Conservation (phyloP, 2,113 vertebrate genomes). For the Grammomys dolichurus region DNA sequence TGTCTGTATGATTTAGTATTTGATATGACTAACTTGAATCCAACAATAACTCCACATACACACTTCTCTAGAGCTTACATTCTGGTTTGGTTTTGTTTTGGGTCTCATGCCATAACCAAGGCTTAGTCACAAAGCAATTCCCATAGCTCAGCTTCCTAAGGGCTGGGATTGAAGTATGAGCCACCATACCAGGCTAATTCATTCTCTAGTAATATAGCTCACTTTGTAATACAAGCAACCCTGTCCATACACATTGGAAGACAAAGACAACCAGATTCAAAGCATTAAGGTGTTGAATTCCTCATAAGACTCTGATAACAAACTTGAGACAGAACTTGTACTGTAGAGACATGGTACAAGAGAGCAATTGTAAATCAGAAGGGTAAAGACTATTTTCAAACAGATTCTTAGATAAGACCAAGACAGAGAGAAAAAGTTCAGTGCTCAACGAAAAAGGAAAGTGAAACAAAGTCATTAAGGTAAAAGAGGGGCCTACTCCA, state of each 20-base stretch:
- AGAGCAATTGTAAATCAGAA: neutral
- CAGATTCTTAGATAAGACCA: neutral
- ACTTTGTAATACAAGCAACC: neutral
- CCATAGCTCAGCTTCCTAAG: neutral
- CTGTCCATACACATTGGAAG: neutral
- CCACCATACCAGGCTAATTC: neutral
- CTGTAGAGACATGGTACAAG: neutral
- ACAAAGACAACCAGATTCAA: neutral
- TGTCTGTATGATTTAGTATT: neutral
- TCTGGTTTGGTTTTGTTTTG: neutral
- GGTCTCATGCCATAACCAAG: neutral
- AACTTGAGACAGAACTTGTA: conserved; percentile 1
- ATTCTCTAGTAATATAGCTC: neutral
- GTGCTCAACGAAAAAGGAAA: neutral
- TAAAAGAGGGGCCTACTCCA: neutral
- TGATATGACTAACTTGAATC: neutral
- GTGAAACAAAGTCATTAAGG: neutral
- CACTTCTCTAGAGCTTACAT: neutral
- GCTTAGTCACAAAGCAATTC: neutral
- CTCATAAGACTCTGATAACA: neutral
- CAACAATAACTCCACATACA: neutral
- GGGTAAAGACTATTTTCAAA: neutral
- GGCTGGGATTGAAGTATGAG: neutral
- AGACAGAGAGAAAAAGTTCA: neutral
- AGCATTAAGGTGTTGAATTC: neutral